Evolutionary conservation across 1,140 invertebrate species (phyloP).

Genomic region (Drosophila ogumai): DNA sequence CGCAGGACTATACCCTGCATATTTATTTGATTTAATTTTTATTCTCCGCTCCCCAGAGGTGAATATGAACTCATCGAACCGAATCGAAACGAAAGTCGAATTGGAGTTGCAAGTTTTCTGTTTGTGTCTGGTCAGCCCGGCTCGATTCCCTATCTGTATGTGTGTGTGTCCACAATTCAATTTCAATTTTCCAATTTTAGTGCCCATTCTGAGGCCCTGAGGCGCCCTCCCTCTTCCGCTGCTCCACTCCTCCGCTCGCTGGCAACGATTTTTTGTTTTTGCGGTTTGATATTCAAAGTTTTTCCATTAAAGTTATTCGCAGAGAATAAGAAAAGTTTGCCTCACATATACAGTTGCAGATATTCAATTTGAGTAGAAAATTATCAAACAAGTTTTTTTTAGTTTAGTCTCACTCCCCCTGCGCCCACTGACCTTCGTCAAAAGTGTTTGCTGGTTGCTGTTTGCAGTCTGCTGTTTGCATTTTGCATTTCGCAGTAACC

Average conservation of each 20-base stretch:
- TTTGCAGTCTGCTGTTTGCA: constrained; percentile 19
- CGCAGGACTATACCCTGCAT: constrained; percentile 42
- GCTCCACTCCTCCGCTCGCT: constrained; percentile 2
- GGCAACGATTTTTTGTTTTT: constrained; percentile 59
- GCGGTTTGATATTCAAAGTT: constrained; percentile 82
- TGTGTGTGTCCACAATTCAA: constrained; percentile 68
- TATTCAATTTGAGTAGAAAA: constrained; percentile 82
- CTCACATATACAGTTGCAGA: constrained; percentile 65
- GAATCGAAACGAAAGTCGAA: constrained; percentile 16
- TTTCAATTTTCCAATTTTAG: constrained; percentile 79
- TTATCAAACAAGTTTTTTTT: constrained; percentile 77
- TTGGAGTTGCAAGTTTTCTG: constrained; percentile 32
- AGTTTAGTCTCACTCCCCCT: constrained; percentile 8
- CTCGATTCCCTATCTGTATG: constrained; percentile 19
- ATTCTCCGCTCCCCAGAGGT: constrained; percentile 35
- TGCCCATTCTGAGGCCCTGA: constrained; percentile 37
- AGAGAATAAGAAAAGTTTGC: constrained; percentile 79
- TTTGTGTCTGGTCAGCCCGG: constrained; percentile 42
- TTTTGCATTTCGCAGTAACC: constrained; percentile 5
- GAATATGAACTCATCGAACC: constrained; percentile 51
- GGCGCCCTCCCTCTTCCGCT: constrained; percentile 8
- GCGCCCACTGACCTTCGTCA: constrained; percentile 66
- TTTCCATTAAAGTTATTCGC: constrained; percentile 82
- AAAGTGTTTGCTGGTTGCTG: constrained; percentile 22
- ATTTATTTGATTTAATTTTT: constrained; percentile 48